Conservation (phyloP, 2,797 vertebrate species). For the Sparus aurata region DNA sequence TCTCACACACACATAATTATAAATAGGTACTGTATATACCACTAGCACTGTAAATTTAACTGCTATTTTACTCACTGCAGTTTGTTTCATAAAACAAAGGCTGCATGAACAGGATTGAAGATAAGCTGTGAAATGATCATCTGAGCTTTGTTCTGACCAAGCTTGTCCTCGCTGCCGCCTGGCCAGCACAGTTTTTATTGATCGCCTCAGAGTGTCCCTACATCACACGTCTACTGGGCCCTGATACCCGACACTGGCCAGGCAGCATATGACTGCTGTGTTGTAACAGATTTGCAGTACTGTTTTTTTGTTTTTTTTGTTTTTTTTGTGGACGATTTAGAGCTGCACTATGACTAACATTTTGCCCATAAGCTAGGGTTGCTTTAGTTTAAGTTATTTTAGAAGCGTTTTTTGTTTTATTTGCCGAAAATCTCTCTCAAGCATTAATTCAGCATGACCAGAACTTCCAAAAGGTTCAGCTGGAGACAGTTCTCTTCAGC, state of each 20-base stretch:
- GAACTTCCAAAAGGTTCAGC: too few relatives aligned
- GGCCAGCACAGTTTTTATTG: conserved; percentile 61
- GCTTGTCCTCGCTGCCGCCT: conserved; percentile 37
- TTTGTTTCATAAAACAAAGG: not conserved
- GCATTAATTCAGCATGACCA: too few relatives aligned
- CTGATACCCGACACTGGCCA: conserved; percentile 69
- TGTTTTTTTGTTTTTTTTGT: not conserved
- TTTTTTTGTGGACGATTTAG: not conserved
- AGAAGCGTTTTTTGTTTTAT: too few relatives aligned
- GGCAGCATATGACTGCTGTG: conserved; percentile 16
- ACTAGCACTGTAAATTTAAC: not conserved
- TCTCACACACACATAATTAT: not conserved
- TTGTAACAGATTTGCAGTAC: conserved; percentile 26
- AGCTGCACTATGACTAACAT: not conserved
- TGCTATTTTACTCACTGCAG: not conserved
- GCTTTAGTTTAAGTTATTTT: too few relatives aligned
- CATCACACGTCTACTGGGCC: conserved; percentile 58
- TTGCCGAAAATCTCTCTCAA: too few relatives aligned
- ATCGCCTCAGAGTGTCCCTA: conserved; percentile 63
- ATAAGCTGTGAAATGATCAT: conserved; percentile 26
- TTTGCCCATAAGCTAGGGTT: not conserved
- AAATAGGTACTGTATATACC: not conserved
- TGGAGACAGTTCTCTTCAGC: too few relatives aligned
- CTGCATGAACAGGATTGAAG: not conserved
- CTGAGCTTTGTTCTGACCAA: conserved; percentile 33